Percentiles rank a stretch among this genome's conserved stretches.
Conservation (phyloP, 1,140 invertebrate genomes). For the Drosophila tsacasi region DNA sequence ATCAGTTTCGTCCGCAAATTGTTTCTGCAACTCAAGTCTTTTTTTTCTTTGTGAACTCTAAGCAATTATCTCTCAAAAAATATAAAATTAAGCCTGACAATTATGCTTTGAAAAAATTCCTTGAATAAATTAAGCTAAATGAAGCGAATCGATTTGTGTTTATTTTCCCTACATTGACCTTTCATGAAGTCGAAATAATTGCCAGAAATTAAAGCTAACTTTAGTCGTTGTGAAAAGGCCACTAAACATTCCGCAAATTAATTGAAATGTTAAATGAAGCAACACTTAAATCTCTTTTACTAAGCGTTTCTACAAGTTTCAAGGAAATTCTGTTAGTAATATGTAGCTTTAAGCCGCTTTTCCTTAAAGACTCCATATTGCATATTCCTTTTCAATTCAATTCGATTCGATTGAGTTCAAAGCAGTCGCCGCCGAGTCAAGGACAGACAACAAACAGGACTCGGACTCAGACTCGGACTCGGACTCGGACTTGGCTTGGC, state of each 20-base stretch:
- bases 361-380: conserved; percentile 10
- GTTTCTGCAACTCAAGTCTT: conserved; percentile 10
- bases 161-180: neutral
- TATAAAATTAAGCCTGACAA: neutral
- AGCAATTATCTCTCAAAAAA: neutral
- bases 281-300: neutral
- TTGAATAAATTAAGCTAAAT: conserved; percentile 1
- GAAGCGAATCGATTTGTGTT: neutral
- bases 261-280: neutral
- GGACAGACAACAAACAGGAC: conserved; percentile 56
- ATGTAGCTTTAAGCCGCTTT: neutral
- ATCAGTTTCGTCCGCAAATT: conserved; percentile 64
- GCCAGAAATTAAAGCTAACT: neutral
- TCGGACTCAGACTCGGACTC: neutral
- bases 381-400: conserved; percentile 4
- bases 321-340: neutral
- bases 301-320: neutral
- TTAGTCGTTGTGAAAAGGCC: neutral
- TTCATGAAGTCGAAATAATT: neutral
- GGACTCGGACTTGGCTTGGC: neutral
- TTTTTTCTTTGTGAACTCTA: neutral
- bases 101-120: neutral
- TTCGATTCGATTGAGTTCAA: conserved; percentile 36
- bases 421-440: conserved; percentile 18
- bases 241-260: neutral